Base-by-base conservation (phyloP, 2,797 vertebrate species). In the Clarias platycephalus region DNA sequence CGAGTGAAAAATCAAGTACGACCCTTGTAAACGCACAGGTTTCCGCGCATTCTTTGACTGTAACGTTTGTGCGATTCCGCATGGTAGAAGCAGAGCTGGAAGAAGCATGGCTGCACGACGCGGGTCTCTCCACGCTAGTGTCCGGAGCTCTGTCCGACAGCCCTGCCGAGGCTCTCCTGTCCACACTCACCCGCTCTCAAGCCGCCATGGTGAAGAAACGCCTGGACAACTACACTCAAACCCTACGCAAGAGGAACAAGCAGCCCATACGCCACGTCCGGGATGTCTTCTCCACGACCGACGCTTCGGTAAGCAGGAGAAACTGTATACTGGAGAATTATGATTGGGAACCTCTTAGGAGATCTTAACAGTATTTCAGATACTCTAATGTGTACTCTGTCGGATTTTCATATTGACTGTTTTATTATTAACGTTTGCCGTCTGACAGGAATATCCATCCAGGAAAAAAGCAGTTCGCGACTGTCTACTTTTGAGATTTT, bases 201-300 rank as follows among this genome's bases (percentile, higher is more conserved):
- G 96, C 96, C 0, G 95, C 96, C 10, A 96, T 96, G 0, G 98
- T 99, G 70, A 96, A 95, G 89, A 96, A 94, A 89, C 96, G 97
- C 85, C 95, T 99, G 84, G 96, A 97, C 85, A 97, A 96, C 70
- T 99, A 98, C 90, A 98, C 95, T 0, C 96, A 97, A 86, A 99
- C 97, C 0, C 89, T 98, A 90, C 96, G 94, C 90, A 97, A 95
- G 86, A 96, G 95, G 84, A 97, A 96, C 91, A 95, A 95, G 74
- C 96, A 96, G 70, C 91, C 96, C 6, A 90, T 95, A 81, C 91
- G 96, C 86, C 97, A 99, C 28, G 97, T 99, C 71, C 87, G 96
- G 80, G 96, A 97, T 31, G 93, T 97, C 85, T 97, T 97, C 86
- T 93, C 95, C 78, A 90, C 91, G 37, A 86, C 58, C 0, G 94